Evolutionary conservation across 2,113 vertebrate genomes (phyloP).

Genomic region (Trachemys scripta): DNA sequence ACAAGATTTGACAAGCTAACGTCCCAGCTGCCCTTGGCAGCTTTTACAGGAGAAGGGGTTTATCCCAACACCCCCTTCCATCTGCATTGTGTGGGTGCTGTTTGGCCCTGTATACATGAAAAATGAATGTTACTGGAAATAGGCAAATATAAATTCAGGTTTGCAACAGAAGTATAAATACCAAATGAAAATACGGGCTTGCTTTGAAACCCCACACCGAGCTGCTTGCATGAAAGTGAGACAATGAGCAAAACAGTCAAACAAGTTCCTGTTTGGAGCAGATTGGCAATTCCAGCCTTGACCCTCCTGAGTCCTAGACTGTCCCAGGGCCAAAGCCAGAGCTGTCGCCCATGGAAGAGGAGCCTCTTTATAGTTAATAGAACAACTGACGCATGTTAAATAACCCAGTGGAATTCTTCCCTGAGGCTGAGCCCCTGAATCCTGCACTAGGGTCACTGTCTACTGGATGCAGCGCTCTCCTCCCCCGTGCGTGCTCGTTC

Average conservation of each 20-base stretch:
- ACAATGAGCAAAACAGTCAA: neutral
- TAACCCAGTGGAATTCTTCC: neutral
- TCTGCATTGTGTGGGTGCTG: neutral
- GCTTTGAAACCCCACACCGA: neutral
- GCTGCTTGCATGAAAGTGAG: neutral
- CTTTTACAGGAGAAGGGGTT: neutral
- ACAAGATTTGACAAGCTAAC: rapidly evolving
- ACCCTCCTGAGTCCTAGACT: too few species aligned
- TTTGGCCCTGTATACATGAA: neutral
- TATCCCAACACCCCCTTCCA: neutral
- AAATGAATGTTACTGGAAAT: neutral
- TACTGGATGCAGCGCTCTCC: neutral
- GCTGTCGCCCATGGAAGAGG: neutral
- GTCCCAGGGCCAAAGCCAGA: neutral
- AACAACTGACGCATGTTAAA: neutral
- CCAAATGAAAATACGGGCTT: neutral
- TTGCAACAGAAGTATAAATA: rapidly evolving
- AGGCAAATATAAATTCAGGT: neutral
- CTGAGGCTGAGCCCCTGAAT: neutral
- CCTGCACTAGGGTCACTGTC: neutral
- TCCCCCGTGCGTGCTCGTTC: neutral
- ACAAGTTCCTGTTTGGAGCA: rapidly evolving
- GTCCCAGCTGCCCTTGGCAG: neutral
- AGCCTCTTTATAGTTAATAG: neutral
- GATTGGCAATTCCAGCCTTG: neutral